Evolutionary conservation across 2,888 invertebrate genomes (phyloP).

Genomic region (Trypoxylon attenuatum): DNA sequence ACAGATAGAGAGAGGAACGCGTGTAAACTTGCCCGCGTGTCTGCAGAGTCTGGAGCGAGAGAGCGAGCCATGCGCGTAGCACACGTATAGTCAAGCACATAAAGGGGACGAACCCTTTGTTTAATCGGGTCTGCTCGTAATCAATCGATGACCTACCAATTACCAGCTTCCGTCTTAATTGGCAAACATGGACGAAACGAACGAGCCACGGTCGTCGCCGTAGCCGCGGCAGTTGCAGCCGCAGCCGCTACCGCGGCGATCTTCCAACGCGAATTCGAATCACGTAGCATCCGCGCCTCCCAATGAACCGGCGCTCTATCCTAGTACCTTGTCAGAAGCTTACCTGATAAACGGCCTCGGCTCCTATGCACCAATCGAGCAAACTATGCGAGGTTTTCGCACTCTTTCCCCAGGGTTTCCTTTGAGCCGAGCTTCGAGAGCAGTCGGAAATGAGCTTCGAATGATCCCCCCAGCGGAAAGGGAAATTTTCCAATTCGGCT

Average conservation of each 20-base stretch:
- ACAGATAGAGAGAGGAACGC: too few relatives aligned
- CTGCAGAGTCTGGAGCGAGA: not conserved
- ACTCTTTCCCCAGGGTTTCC: not conserved
- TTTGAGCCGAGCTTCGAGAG: not conserved
- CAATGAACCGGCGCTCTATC: constrained; percentile 15
- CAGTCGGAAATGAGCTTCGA: not conserved
- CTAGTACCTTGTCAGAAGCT: too few relatives aligned
- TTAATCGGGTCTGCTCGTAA: constrained; percentile 49
- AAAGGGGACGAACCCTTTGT: constrained; percentile 43
- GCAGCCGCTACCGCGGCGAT: constrained; percentile 12
- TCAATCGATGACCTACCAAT: constrained; percentile 58
- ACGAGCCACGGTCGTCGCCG: too few relatives aligned
- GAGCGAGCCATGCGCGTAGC: not conserved
- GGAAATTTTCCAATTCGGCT: not conserved
- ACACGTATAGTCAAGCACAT: not conserved
- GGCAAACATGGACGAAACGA: constrained; percentile 49
- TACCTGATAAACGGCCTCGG: not conserved
- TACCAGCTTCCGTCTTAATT: constrained; percentile 54
- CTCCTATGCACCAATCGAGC: too few relatives aligned
- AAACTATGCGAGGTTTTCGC: not conserved
- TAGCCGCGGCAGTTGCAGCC: too few relatives aligned
- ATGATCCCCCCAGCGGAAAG: not conserved
- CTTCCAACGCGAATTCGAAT: constrained; percentile 38
- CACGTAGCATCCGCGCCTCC: constrained; percentile 19
- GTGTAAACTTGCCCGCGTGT: too few relatives aligned